Evolutionary conservation across 2,113 vertebrate genomes (phyloP).

Genomic region (Dendropsophus ebraccatus): DNA sequence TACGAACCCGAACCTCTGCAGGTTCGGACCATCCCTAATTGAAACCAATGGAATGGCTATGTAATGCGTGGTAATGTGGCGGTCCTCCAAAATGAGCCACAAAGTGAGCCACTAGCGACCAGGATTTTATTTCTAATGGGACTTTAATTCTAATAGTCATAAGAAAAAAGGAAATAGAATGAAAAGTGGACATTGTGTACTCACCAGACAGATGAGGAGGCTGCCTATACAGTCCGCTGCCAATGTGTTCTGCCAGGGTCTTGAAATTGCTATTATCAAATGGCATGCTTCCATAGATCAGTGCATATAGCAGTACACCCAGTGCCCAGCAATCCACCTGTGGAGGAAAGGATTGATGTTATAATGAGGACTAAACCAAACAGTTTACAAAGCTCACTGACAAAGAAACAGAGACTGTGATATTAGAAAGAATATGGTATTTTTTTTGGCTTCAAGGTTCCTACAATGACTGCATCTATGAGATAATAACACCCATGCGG

Average conservation of each 20-base stretch:
- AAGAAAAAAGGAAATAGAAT: not conserved
- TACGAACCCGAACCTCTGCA: too few species aligned
- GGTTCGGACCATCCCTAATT: too few species aligned
- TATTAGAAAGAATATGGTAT: not conserved
- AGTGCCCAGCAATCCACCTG: slow-evolving; percentile 83
- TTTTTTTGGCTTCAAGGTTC: not conserved
- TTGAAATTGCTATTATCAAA: slow-evolving; percentile 73
- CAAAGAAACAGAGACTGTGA: not conserved
- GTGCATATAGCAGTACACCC: slow-evolving; percentile 76
- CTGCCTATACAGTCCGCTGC: slow-evolving; percentile 71
- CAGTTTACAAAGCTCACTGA: not conserved
- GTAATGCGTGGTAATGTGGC: too few species aligned
- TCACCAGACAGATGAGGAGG: slow-evolving; percentile 75
- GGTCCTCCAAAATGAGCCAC: too few species aligned
- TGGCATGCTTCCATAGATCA: slow-evolving; percentile 80
- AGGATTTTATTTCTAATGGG: too few species aligned
- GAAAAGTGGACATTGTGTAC: not conserved
- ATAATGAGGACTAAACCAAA: not conserved
- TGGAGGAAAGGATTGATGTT: not conserved
- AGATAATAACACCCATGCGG: too few species aligned
- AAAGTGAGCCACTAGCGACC: too few species aligned
- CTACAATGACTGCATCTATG: not conserved
- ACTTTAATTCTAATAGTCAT: not conserved
- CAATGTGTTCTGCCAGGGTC: slow-evolving; percentile 76
- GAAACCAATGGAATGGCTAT: too few species aligned